Evolutionary conservation across 2,888 invertebrate species (phyloP), one percentile per base, ranked within the genome.

Genomic region (Lottia scabra): DNA sequence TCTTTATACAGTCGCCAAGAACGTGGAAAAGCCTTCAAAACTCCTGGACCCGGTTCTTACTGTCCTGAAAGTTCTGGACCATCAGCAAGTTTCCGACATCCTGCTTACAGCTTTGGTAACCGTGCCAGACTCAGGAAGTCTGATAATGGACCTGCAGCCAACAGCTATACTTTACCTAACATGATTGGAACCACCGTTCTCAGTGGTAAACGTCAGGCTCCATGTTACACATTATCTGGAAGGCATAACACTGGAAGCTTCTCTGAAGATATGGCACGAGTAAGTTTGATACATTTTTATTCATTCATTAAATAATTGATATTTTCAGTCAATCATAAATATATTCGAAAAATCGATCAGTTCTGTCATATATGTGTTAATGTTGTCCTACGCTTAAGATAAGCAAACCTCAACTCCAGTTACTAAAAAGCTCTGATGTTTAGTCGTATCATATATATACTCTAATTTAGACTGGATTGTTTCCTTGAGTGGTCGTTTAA

Each of bases 171-270:
- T 6, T 75, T 89, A 67, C 86, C 87, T 5, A 65, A 73, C 16
- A 87, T 88, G 87, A 77, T 88, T 62, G 88, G 89, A 6, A 83
- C 81, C 73, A 89, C 89, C 15, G 80, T 83, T 15, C 84, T 85
- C 76, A 88, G 88, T 72, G 83, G 84, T 27, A 88, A 89, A 74
- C 78, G 79, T 23, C 89, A 89, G 78, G 87, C 97, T 6, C 97
- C 97, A 0, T 92, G 96, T 65, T 98, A 94, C 88, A 95, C 96
- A 5, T 94, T 98, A 84, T 94, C 95, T 62, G 95, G 96, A 48
- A 92, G 97, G 81, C 94, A 94, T 84, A 95, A 94, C 68, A 82
- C 81, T 5, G 89, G 89, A 68, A 75, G 81, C 12, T 87, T 87
- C 75, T 76, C 80, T 77, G 86, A 87, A 71, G 87, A 87, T 75